These are phyloP conservation scores for Furcifer pardalis DNA, from an alignment of 2,797 vertebrate species.

Conservation along the genomic window DNA sequence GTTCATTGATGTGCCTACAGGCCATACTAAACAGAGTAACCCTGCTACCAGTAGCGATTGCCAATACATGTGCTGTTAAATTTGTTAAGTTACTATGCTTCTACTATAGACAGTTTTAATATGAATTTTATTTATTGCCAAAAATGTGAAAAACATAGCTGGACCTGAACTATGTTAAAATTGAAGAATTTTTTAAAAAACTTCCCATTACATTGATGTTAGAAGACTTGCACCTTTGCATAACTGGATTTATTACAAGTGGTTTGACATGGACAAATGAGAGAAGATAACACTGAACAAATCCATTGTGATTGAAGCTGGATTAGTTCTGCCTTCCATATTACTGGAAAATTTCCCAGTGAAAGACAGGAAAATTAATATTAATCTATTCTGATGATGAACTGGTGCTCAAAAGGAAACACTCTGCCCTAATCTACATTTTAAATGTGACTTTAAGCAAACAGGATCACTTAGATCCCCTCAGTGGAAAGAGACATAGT, in stretches of 20 bases:
- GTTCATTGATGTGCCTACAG: constrained; percentile 14
- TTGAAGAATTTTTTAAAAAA: neutral
- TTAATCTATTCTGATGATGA: neutral
- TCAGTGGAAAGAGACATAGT: neutral
- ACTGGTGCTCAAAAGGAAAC: neutral
- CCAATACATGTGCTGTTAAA: neutral
- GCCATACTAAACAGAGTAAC: neutral
- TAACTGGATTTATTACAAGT: neutral
- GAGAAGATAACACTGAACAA: neutral
- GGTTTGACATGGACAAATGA: neutral
- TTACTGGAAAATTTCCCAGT: neutral
- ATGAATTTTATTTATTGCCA: neutral
- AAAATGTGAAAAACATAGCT: neutral
- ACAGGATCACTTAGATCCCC: neutral
- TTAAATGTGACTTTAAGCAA: neutral
- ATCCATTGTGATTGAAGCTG: neutral
- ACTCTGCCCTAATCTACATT: rapidly evolving
- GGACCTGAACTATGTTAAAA: constrained; percentile 1
- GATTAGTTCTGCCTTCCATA: neutral
- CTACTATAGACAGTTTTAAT: constrained; percentile 19
- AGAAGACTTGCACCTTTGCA: neutral
- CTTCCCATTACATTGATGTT: neutral
- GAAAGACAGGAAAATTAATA: neutral
- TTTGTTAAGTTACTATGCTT: neutral
- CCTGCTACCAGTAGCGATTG: neutral